Evolutionary conservation across 1,140 invertebrate species (phyloP).

Genomic region (Neodiprion pinetum): DNA sequence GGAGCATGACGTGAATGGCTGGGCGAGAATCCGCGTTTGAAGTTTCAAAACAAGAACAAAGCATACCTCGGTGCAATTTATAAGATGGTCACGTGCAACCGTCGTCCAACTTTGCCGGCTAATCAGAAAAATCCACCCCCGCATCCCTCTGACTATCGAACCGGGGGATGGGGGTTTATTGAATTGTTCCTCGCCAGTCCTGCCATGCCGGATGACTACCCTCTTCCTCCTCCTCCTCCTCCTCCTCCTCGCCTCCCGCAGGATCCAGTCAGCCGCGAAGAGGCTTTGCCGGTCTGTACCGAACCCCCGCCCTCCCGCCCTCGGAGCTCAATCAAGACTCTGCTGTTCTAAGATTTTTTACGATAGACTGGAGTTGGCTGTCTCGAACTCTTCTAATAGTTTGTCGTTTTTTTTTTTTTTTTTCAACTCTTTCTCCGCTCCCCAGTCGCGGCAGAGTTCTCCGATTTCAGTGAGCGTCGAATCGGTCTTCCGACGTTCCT

Average conservation of each 20-base stretch:
- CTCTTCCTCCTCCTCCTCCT: neutral
- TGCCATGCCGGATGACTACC: constrained; percentile 18
- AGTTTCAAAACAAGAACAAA: constrained; percentile 30
- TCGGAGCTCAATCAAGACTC: neutral
- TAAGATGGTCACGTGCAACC: constrained; percentile 51
- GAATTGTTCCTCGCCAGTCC: constrained; percentile 40
- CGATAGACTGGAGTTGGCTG: too few species aligned
- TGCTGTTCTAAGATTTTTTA: constrained; percentile 17
- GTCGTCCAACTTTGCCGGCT: constrained; percentile 51
- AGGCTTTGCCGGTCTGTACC: neutral
- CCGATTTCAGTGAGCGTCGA: too few species aligned
- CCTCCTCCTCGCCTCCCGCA: neutral
- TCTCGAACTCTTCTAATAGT: constrained; percentile 11
- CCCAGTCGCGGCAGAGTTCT: neutral
- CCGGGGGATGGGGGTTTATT: constrained; percentile 41
- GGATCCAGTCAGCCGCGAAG: constrained; percentile 19
- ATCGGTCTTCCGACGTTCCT: too few species aligned
- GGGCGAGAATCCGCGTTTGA: constrained; percentile 32
- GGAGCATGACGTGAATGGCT: constrained; percentile 44
- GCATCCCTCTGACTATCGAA: neutral
- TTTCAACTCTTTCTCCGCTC: constrained; percentile 9
- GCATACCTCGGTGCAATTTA: constrained; percentile 35
- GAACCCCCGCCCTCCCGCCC: neutral
- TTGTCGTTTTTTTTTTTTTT: neutral
- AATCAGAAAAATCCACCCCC: constrained; percentile 58